A percentile compares a stretch with the other conserved stretches of the same genome.
These are phyloP conservation scores for Cephus sareptanus DNA, from an alignment of 2,888 invertebrate genomes.

Conservation along the genomic window DNA sequence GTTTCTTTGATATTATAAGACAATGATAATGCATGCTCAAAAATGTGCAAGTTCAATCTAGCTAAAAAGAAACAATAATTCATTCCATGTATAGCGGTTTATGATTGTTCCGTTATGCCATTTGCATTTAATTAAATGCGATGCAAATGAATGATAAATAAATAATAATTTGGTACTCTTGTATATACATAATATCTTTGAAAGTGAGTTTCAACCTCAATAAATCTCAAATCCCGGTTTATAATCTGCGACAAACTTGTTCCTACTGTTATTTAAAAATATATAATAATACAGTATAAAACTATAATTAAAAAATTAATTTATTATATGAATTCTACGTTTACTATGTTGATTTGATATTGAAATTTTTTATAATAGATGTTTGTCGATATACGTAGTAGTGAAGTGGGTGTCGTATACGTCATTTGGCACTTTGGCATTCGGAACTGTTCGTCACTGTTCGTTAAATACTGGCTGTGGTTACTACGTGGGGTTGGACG, in stretches of 20 bases:
- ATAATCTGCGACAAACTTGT: background rate
- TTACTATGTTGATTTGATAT: background rate
- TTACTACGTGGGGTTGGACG: background rate
- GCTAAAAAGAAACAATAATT: background rate
- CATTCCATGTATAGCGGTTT: background rate
- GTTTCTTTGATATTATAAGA: background rate
- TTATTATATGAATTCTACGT: background rate
- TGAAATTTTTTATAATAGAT: background rate
- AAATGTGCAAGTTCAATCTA: background rate
- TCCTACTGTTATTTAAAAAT: background rate
- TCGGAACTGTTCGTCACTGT: background rate
- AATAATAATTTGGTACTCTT: background rate
- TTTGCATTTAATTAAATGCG: background rate
- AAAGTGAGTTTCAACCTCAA: background rate
- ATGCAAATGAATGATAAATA: background rate
- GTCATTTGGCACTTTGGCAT: constrained; percentile 39
- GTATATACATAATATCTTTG: background rate
- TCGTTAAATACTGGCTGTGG: background rate
- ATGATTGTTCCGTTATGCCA: background rate
- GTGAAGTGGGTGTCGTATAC: constrained; percentile 50
- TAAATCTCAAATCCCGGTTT: background rate
- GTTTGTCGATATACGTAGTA: constrained; percentile 36
- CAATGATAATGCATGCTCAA: background rate
- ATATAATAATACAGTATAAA: background rate
- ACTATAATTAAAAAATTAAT: background rate